Base-by-base conservation (phyloP, 2,888 invertebrate species). In the Coronaproctus castanopsis region DNA sequence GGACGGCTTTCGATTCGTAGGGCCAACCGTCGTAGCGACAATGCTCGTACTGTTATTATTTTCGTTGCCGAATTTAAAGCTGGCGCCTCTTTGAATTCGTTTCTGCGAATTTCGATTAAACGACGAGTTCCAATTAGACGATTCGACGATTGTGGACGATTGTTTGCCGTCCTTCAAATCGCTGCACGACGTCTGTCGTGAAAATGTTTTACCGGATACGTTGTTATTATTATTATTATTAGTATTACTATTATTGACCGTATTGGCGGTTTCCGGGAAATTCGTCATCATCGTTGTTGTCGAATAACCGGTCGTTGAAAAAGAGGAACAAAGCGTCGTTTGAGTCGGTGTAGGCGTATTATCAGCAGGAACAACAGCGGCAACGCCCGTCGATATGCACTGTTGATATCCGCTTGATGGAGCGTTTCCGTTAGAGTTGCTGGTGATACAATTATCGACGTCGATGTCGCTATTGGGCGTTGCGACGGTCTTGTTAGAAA, bases 1-100 rank as follows among this genome's bases (percentile, higher is more conserved):
- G 21, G 59, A 59, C 18, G 59, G 24, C 36, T 54, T 55, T 3
- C 59, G 55, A 2, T 36, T 3, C 2, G 56, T 36, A n/a, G n/a
- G n/a, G n/a, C n/a, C n/a, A n/a, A n/a, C n/a, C 36, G 24, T 55
- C 3, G 51, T 54, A 1, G 59, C 52, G 8, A 24, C 21, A 2
- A 49, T 21, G 51, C 55, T 23, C 24, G 50, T 10, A n/a, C n/a
- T n/a, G n/a, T n/a, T n/a, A n/a, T n/a, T n/a, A 36, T 36, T 36
- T 14, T 36, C 36, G 52, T 23, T 49, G 52, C 55, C 24, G 55
- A 56, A 2, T 55, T 55, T 1, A 56, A 52, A 14, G 55, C 55
- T 21, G 48, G 55, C 8, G 55, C 53, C n/a, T 54, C 23, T 3
- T 54, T 21, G 20, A 54, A 18, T 48, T 59, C 55, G 18, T 24